phyloP scores from a whole-genome alignment of 2,888 invertebrate genomes.

The Acanthosepion pharaonis region DNA sequence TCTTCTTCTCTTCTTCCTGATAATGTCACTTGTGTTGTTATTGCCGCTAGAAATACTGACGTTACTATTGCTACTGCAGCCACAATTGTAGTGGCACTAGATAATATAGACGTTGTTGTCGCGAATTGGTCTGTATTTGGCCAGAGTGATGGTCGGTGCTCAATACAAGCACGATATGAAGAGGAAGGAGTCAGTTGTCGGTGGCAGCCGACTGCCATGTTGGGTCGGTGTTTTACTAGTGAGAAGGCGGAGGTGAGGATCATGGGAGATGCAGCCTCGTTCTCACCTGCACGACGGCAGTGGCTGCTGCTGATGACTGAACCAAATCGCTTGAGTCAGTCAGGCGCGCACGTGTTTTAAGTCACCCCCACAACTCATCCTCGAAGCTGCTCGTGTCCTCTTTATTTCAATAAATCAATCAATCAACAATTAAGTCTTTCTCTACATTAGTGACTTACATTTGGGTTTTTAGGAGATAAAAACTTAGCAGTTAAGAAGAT shows the following conservation, averaged over 20 bases:
- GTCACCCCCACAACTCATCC: neutral
- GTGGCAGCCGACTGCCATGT: constrained; percentile 38
- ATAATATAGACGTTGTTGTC: neutral
- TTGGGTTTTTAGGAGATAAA: no score
- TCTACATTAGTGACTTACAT: no score
- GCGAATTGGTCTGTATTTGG: neutral
- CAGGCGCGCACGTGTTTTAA: neutral
- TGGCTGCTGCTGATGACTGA: neutral
- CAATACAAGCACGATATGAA: neutral
- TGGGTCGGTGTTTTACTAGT: neutral
- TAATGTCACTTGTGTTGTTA: neutral
- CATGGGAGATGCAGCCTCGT: constrained; percentile 43
- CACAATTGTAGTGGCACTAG: neutral
- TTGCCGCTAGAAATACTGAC: neutral
- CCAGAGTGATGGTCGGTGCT: constrained; percentile 16
- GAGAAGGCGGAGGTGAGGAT: constrained; percentile 25
- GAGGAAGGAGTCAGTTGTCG: constrained; percentile 17
- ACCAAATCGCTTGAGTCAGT: neutral
- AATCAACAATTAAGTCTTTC: neutral
- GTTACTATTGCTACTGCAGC: no score
- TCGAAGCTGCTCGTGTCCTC: neutral
- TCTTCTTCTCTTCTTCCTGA: neutral
- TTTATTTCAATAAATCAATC: neutral
- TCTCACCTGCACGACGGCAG: constrained; percentile 18
- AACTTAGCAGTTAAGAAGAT: no score